Percentiles rank a stretch among this genome's conserved stretches.
These are phyloP conservation scores for Eilema griseolum DNA, from an alignment of 2,888 invertebrate species.

Conservation along the genomic window DNA sequence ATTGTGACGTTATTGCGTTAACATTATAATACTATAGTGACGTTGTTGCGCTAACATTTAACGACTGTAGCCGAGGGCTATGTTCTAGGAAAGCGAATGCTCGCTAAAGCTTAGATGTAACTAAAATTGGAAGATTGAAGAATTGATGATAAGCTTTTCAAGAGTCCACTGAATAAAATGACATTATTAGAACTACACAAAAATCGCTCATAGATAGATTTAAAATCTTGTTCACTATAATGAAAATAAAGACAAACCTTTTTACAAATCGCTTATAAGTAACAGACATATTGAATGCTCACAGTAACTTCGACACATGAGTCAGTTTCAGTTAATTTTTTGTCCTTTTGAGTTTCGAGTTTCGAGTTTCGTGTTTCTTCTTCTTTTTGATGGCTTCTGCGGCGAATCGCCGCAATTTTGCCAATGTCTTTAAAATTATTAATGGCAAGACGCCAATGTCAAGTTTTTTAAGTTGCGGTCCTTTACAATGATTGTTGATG, in stretches of 20 bases:
- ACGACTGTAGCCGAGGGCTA: slow-evolving; percentile 42
- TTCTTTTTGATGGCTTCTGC: too few relatives aligned
- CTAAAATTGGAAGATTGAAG: background rate
- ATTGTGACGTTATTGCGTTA: slow-evolving; percentile 40
- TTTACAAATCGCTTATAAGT: background rate
- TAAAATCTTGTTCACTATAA: too few relatives aligned
- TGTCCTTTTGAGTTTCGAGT: background rate
- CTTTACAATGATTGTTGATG: too few relatives aligned
- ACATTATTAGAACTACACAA: too few relatives aligned
- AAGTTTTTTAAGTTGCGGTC: too few relatives aligned
- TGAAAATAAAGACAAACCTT: background rate
- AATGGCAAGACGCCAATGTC: too few relatives aligned
- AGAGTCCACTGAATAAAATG: too few relatives aligned
- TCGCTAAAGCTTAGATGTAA: slow-evolving; percentile 27
- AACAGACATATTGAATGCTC: background rate
- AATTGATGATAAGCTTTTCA: background rate
- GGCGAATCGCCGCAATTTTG: too few relatives aligned
- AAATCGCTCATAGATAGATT: too few relatives aligned
- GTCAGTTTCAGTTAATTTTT: too few relatives aligned
- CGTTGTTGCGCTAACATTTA: slow-evolving; percentile 31
- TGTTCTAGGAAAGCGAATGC: slow-evolving; percentile 37
- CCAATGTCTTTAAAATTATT: too few relatives aligned
- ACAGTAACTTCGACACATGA: too few relatives aligned
- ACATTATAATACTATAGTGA: background rate
- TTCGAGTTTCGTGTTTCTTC: background rate